Evolutionary conservation across 2,888 invertebrate species (phyloP), one percentile per base, ranked within the genome.

Genomic region (Griposia aprilina): DNA sequence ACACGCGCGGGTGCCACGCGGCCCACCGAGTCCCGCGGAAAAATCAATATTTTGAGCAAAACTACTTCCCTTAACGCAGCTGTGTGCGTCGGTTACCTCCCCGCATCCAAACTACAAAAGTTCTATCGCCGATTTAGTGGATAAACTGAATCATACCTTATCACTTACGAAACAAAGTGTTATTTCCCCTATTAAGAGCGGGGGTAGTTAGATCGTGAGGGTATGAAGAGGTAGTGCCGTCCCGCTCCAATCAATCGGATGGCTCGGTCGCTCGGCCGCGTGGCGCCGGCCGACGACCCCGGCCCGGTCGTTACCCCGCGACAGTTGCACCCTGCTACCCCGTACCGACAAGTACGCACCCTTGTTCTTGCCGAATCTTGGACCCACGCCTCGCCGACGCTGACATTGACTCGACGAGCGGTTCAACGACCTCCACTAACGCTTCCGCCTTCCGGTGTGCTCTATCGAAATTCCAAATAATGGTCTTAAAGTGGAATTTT

Each of bases 41-140:
- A 97, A 97, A 97, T 97, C 96, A 96, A 97, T 97, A 97, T 96
- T 97, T 96, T 96, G 95, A 97, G 96, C 96, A 96, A 96, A 97
- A 96, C 96, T 96, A 95, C 96, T 96, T 96, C 96, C 96, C 95
- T 94, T 93, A 94, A 88, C 92, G 90, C 90, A 89, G 86, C 84
- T 94, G 96, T 96, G 96, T 96, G 96, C 91, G 93, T 93, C 85
- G 89, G 88, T 90, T 87, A 90, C 93, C 91, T 91, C 89, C 86
- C 78, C 77, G 75, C 74, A 57, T 76, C 69, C 69, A 6, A 84
- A 87, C 78, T 81, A 88, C 74, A 84, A 94, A 94, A 89, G 93
- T 83, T 91, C 83, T 86, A 94, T 90, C 88, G 59, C 63, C 83
- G 75, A 77, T 82, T 80, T 79, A 80, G 84, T 74, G 62, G 67